Evolutionary conservation across 2,888 invertebrate species (phyloP).

Genomic region (Lampropteryx suffumata): DNA sequence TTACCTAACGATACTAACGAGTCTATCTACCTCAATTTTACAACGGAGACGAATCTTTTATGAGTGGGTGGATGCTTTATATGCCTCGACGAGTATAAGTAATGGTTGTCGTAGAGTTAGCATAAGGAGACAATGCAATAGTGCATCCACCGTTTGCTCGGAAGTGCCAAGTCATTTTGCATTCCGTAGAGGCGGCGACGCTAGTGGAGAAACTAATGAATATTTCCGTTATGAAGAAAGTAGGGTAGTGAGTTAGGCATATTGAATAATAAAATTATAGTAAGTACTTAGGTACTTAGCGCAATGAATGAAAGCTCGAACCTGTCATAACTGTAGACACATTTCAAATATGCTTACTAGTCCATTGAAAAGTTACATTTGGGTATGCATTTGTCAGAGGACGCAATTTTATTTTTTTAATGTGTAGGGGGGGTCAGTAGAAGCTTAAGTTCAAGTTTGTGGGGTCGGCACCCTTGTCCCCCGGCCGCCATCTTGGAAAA

Average conservation of each 20-base stretch:
- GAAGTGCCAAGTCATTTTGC: conserved; percentile 53
- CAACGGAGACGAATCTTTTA: conserved; percentile 8
- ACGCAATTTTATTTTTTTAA: too few relatives aligned
- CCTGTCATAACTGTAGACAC: too few relatives aligned
- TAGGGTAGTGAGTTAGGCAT: neutral
- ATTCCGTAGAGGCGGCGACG: conserved; percentile 42
- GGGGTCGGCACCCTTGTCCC: too few relatives aligned
- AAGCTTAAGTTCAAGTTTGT: too few relatives aligned
- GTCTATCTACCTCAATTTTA: conserved; percentile 7
- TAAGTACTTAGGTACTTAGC: too few relatives aligned
- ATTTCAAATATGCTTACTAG: too few relatives aligned
- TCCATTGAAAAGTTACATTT: too few relatives aligned
- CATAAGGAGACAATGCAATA: conserved; percentile 57
- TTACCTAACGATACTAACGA: conserved; percentile 8
- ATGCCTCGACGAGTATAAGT: conserved; percentile 28
- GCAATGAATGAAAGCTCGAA: too few relatives aligned
- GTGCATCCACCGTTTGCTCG: conserved; percentile 41
- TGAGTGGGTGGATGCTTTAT: conserved; percentile 25
- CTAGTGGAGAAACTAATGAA: conserved; percentile 24
- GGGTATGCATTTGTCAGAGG: too few relatives aligned
- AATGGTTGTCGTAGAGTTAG: conserved; percentile 37
- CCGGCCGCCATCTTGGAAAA: too few relatives aligned
- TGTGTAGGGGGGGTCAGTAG: too few relatives aligned
- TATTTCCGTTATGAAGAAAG: conserved; percentile 9
- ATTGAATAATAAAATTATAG: neutral